These are phyloP conservation scores for Oscheius sp. DNA, from an alignment of 2,888 invertebrate species.

Conservation along the genomic window DNA sequence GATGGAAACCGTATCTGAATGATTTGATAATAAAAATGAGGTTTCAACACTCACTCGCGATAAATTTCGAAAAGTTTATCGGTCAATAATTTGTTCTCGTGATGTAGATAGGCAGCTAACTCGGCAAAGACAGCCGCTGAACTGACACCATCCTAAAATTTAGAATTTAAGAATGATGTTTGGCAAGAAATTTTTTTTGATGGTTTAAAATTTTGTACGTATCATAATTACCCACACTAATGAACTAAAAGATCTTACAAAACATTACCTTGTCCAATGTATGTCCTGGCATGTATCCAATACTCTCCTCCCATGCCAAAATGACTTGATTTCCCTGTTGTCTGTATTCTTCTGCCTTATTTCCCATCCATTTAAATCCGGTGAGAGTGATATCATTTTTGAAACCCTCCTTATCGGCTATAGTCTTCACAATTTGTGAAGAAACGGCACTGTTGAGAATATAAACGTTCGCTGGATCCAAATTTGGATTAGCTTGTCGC, in stretches of 20 bases:
- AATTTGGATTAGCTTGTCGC: conserved; percentile 71
- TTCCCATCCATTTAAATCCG: conserved; percentile 99
- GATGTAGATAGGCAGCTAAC: conserved; percentile 79
- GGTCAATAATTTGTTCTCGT: conserved; percentile 71
- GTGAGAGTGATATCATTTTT: conserved; percentile 84
- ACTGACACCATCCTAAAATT: conserved; percentile 82
- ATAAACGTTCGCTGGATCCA: conserved; percentile 77
- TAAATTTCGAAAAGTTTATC: conserved; percentile 81
- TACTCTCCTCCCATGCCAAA: conserved; percentile 97
- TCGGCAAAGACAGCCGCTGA: conserved; percentile 85
- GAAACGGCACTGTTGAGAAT: conserved; percentile 94
- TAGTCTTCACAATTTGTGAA: conserved; percentile 87
- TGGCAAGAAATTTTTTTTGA: background rate
- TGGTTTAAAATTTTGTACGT: background rate
- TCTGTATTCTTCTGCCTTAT: conserved; percentile 81
- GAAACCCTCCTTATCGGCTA: conserved; percentile 80
- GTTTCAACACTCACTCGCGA: conserved; percentile 73
- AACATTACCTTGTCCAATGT: conserved; percentile 81
- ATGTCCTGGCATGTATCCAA: conserved; percentile 82
- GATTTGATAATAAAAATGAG: background rate
- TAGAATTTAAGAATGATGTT: background rate
- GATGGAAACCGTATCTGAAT: conserved; percentile 85
- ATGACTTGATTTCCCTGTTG: conserved; percentile 81
- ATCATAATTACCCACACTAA: background rate
- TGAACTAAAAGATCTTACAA: background rate